phyloP scores from a whole-genome alignment of 2,113 vertebrate species.

The Syrrhaptes paradoxus region DNA sequence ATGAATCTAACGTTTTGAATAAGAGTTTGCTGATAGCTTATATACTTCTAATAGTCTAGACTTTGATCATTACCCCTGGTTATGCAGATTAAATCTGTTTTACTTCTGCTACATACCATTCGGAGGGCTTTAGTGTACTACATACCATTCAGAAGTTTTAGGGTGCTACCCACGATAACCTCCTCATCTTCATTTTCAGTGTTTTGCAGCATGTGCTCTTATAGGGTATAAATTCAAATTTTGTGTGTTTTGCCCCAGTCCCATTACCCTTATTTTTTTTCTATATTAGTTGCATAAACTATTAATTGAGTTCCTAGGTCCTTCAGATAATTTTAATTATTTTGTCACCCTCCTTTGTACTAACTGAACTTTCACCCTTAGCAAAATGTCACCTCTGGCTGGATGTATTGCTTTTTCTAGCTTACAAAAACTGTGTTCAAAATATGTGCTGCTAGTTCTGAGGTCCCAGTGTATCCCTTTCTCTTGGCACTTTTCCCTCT shows the following conservation, averaged over 20 bases:
- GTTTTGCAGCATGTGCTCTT: not conserved
- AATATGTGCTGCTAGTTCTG: not conserved
- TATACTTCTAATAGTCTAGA: not conserved
- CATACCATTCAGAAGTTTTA: not conserved
- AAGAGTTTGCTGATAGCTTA: not conserved
- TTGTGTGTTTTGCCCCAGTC: not conserved
- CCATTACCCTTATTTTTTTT: not conserved
- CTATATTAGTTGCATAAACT: not conserved
- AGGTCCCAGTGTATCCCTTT: not conserved
- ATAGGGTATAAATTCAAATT: not conserved
- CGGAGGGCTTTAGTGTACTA: not conserved
- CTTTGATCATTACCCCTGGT: not conserved
- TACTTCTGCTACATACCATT: not conserved
- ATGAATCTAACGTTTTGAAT: not conserved
- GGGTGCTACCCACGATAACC: not conserved
- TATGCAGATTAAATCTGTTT: not conserved
- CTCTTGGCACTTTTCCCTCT: not conserved
- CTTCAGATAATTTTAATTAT: not conserved
- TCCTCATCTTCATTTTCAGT: not conserved
- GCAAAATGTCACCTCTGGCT: not conserved
- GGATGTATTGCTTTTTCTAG: not conserved
- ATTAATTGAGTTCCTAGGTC: not conserved
- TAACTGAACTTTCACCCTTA: not conserved
- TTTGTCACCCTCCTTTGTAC: not conserved
- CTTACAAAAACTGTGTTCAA: not conserved